Evolutionary conservation across 2,113 vertebrate genomes (phyloP).

Genomic region (Suricata suricatta): DNA sequence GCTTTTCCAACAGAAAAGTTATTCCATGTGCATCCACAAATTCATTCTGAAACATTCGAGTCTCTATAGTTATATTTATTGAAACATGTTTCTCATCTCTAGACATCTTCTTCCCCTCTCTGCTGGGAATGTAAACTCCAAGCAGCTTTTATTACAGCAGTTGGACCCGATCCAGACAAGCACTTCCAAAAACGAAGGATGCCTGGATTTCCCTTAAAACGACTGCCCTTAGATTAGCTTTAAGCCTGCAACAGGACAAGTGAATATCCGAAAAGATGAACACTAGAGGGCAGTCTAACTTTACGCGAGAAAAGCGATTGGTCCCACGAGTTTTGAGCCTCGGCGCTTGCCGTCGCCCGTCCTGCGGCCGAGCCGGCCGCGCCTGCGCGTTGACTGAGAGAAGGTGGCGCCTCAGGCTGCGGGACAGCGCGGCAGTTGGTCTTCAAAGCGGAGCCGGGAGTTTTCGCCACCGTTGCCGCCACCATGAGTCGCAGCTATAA

Average conservation of each 20-base stretch:
- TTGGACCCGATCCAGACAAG: neutral
- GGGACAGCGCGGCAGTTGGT: neutral
- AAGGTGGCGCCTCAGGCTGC: rapidly evolving
- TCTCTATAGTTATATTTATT: neutral
- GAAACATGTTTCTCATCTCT: neutral
- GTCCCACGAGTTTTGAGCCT: constrained; percentile 16
- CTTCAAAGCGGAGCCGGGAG: neutral
- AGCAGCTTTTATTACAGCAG: neutral
- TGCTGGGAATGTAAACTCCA: neutral
- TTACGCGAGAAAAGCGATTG: rapidly evolving
- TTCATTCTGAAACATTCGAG: neutral
- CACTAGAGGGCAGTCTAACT: neutral
- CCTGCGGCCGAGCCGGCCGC: rapidly evolving
- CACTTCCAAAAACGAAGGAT: neutral
- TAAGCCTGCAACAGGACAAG: neutral
- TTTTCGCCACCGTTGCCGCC: rapidly evolving
- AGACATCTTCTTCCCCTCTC: neutral
- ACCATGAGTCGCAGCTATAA: constrained; percentile 96
- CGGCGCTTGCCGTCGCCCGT: constrained; percentile 10
- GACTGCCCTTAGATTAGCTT: neutral
- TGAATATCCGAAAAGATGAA: neutral
- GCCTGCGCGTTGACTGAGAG: constrained; percentile 22
- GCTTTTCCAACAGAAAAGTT: neutral
- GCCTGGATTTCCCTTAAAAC: neutral
- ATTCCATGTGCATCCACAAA: neutral